Percentiles rank a stretch among this genome's conserved stretches.
Evolutionary conservation across 2,113 vertebrate genomes (phyloP).

Genomic region (Melanocharis versteri): DNA sequence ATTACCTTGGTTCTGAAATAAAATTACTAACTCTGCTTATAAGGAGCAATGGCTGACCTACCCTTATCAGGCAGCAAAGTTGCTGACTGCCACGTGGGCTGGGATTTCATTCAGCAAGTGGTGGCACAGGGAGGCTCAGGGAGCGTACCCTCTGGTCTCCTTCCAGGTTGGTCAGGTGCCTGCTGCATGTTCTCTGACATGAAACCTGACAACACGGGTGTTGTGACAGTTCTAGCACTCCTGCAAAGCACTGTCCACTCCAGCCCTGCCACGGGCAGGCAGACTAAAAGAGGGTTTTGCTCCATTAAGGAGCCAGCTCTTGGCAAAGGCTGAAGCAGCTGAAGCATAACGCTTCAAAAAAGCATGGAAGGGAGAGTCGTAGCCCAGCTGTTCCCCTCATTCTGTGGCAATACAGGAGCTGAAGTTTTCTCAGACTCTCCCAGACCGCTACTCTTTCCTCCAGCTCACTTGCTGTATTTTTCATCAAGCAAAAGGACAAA

Average conservation of each 20-base stretch:
- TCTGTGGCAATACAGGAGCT: neutral
- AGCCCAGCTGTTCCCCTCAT: neutral
- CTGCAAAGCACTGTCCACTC: neutral
- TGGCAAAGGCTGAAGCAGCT: constrained; percentile 2
- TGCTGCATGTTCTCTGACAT: neutral
- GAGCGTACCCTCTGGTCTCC: neutral
- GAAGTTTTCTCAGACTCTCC: neutral
- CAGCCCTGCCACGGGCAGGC: neutral
- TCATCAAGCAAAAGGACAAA: neutral
- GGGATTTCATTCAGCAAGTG: neutral
- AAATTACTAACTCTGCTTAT: neutral
- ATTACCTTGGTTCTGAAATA: neutral
- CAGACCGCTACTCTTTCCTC: neutral
- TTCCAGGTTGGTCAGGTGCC: neutral
- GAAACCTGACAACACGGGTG: neutral
- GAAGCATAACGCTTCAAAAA: neutral
- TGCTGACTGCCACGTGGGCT: neutral
- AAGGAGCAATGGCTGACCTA: neutral
- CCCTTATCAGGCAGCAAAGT: neutral
- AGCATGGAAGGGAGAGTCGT: neutral
- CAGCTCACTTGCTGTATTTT: neutral
- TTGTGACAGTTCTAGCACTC: neutral
- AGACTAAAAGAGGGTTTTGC: neutral
- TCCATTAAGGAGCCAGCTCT: neutral
- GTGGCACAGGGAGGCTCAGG: neutral